Conservation (phyloP, 2,797 vertebrate genomes). For the Thalassophryne amazonica region DNA sequence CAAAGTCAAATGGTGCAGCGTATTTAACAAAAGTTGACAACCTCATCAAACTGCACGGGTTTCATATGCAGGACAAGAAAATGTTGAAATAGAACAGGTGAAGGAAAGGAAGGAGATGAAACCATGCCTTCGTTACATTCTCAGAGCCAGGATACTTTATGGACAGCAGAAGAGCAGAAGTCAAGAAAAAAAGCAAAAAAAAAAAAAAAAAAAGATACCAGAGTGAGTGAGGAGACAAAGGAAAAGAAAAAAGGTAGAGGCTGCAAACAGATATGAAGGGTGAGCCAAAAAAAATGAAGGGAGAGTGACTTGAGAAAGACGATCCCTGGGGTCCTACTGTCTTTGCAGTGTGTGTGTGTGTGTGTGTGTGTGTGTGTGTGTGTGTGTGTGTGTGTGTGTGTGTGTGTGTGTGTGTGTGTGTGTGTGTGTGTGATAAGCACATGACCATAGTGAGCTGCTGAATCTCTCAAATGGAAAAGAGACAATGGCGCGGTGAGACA, state of each 20-base stretch:
- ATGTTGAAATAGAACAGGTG: conserved; percentile 23
- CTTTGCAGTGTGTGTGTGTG: neutral
- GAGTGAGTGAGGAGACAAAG: neutral
- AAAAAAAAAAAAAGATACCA: neutral
- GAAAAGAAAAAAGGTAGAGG: neutral
- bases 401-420: conserved; percentile 5
- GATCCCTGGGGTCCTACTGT: conserved; percentile 19
- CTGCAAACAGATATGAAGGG: neutral
- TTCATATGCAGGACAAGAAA: conserved; percentile 16
- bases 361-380: conserved; percentile 5
- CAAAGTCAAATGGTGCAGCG: no score
- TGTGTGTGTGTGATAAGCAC: conserved; percentile 40
- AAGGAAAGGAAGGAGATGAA: conserved; percentile 14
- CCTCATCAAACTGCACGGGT: neutral
- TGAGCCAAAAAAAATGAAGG: conserved; percentile 2
- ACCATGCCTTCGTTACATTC: neutral
- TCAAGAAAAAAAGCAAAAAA: neutral
- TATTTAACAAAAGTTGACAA: no score
- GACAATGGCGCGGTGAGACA: conserved; percentile 12
- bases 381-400: neutral
- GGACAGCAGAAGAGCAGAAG: neutral
- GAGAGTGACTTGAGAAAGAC: conserved; percentile 24
- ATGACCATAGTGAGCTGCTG: conserved; percentile 36
- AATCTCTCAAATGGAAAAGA: conserved; percentile 36
- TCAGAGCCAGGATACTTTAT: conserved; percentile 6